Evolutionary conservation across 2,113 vertebrate genomes (phyloP), one percentile per base, ranked within the genome.

Genomic region (Machaerirhynchus nigripectus): DNA sequence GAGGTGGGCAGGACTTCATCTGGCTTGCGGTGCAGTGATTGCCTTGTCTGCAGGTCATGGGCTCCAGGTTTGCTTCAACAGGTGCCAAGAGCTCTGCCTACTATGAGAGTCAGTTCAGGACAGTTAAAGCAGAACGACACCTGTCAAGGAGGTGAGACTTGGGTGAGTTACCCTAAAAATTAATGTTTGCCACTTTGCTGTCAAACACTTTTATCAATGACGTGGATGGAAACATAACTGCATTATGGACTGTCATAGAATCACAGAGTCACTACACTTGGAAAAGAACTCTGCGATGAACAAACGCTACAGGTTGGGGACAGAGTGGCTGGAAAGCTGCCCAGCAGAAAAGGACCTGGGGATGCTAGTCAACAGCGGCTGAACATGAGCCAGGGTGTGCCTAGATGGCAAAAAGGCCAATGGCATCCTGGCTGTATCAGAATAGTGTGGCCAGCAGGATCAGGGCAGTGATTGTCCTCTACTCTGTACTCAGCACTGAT

Each of bases 321-420:
- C 35, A 61, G 35, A 40, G 30, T 15, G 21, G 26, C 26, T 63
- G 56, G 40, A 55, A 63, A 76, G 14, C 24, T 40, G 33, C 55
- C 20, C n/a, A 26, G 5, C 9, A 5, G 55, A 47, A 83, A 47
- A 84, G 15, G 18, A 49, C 40, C 14, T 42, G 14, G 21, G 1
- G 8, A 1, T 61, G 35, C 24, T 55, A 18, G 6, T 61, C 0
- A 2, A 6, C n/a, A 31, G 47, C 8, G 18, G 30, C 17, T 61
- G 17, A 40, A 39, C 11, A 31, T 2, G 40, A 55, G 13, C 30
- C 47, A 40, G 13, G 0, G 0, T 30, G 40, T 53, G n/a, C 23
- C 24, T n/a, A 21, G 11, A 13, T 30, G 39, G 19, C 37, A 15
- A 46, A 52, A 40, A 61, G 13, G 31, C n/a, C 55, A 55, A 0